A percentile compares a stretch with the other conserved stretches of the same genome.
Evolutionary conservation across 2,797 vertebrate genomes (phyloP).

Genomic region (Coregonus sp.): DNA sequence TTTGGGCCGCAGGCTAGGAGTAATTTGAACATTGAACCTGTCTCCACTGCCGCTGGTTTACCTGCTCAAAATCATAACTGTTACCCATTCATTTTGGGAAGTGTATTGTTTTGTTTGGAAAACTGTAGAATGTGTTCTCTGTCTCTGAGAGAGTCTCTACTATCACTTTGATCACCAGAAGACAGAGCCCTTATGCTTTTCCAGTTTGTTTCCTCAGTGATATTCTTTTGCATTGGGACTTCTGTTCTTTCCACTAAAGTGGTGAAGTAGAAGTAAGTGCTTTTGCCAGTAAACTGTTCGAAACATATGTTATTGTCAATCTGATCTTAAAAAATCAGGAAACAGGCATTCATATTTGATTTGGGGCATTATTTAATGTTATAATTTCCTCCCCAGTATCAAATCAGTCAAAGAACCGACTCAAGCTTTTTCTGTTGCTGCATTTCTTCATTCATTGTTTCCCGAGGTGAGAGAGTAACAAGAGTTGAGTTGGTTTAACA

Average conservation of each 20-base stretch:
- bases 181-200: no score
- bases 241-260: not conserved
- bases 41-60: not conserved
- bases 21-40: not conserved
- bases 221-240: not conserved
- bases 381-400: not conserved
- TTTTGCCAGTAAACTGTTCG: not conserved
- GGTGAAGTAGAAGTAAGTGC: not conserved
- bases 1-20: not conserved
- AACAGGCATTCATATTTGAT: no score
- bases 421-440: not conserved
- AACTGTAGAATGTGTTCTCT: no score
- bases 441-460: not conserved
- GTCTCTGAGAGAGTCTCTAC: no score
- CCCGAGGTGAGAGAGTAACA: not conserved
- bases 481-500: not conserved
- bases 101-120: no score
- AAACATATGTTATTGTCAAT: not conserved
- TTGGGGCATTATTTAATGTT: no score
- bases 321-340: no score
- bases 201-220: no score
- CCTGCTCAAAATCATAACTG: no score
- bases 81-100: no score
- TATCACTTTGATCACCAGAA: no score
- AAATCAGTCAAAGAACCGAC: not conserved